Evolutionary conservation across 1,140 invertebrate species (phyloP).

Genomic region (Paralvinella palmiformis): DNA sequence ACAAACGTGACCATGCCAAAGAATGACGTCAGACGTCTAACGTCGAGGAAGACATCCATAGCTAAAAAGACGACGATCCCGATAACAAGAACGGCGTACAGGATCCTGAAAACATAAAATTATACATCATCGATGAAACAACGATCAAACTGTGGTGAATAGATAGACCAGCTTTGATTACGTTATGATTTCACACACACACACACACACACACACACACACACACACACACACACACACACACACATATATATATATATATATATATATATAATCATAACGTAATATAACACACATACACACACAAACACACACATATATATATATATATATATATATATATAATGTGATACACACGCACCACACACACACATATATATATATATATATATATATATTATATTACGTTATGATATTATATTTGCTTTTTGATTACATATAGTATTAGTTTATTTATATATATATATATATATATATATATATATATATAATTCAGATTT

Average conservation of each 20-base stretch:
- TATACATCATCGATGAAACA: background rate
- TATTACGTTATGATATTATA: too few relatives aligned
- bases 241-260: too few relatives aligned
- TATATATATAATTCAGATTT: too few relatives aligned
- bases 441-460: too few relatives aligned
- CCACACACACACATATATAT: background rate
- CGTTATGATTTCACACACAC: too few relatives aligned
- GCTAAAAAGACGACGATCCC: slow-evolving; percentile 12
- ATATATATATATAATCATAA: too few relatives aligned
- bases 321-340: background rate
- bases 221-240: too few relatives aligned
- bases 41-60: slow-evolving; percentile 16
- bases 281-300: too few relatives aligned
- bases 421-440: too few relatives aligned
- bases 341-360: background rate
- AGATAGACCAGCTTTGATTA: background rate
- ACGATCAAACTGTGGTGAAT: background rate
- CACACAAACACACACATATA: too few relatives aligned
- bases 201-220: too few relatives aligned
- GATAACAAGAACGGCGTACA: slow-evolving; percentile 4
- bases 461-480: too few relatives aligned
- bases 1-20: slow-evolving; percentile 12
- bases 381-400: background rate
- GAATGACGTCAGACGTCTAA: slow-evolving; percentile 17
- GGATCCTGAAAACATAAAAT: slow-evolving; percentile 5